Evolutionary conservation across 2,113 vertebrate species (phyloP).

Genomic region (Oryzias melastigma): DNA sequence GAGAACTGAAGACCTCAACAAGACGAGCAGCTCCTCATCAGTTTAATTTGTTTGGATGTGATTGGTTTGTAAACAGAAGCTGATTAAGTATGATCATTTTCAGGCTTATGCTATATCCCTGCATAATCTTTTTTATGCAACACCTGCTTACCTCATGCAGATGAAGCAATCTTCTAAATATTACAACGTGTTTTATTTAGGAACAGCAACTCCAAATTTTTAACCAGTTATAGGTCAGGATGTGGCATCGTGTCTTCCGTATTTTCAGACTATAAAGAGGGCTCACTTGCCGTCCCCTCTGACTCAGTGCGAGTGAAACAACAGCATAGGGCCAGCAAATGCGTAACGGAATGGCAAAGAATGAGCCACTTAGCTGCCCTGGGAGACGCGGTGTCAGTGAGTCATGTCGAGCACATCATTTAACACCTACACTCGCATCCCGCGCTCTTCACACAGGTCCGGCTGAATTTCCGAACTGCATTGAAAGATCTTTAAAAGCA

Average conservation of each 20-base stretch:
- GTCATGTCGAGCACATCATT: constrained; percentile 59
- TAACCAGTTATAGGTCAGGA: constrained; percentile 1
- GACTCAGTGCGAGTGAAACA: constrained; percentile 20
- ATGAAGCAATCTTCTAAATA: background rate
- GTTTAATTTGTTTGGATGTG: constrained; percentile 11
- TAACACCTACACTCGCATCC: constrained; percentile 69
- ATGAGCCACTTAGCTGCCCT: constrained; percentile 63
- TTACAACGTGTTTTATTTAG: background rate
- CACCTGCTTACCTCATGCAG: constrained; percentile 2
- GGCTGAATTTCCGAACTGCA: constrained; percentile 61
- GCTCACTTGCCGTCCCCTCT: constrained; percentile 27
- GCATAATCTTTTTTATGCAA: constrained; percentile 15
- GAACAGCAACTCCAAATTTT: constrained; percentile 10
- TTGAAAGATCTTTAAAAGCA: constrained; percentile 69
- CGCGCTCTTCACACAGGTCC: constrained; percentile 62
- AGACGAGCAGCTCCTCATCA: background rate
- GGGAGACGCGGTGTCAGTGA: constrained; percentile 64
- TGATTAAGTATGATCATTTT: constrained; percentile 16
- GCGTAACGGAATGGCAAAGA: constrained; percentile 49
- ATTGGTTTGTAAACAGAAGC: constrained; percentile 22
- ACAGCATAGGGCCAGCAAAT: constrained; percentile 11
- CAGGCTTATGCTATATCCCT: constrained; percentile 8
- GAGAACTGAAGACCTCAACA: constrained; percentile 28
- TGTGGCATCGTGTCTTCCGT: constrained; percentile 13
- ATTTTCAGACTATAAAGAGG: constrained; percentile 27